Percentiles rank a stretch among this genome's conserved stretches.
Conservation (phyloP, 2,797 vertebrate genomes). For the Ispidina picta region DNA sequence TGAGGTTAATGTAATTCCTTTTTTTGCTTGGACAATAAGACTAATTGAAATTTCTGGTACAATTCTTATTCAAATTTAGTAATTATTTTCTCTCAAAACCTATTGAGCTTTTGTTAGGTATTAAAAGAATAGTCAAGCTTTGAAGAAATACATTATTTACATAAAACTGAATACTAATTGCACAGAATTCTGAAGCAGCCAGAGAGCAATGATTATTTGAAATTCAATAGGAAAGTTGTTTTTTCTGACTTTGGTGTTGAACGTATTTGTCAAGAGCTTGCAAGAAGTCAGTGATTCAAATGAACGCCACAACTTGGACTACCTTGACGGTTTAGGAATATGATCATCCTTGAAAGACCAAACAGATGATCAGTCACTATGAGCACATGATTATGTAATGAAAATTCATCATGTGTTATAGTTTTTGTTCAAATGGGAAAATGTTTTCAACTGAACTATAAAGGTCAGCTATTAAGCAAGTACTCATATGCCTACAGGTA, state of each 20-base stretch:
- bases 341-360: background rate
- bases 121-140: too few relatives aligned
- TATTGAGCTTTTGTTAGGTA: too few relatives aligned
- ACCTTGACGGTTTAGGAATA: background rate
- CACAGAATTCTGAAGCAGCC: too few relatives aligned
- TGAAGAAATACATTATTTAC: too few relatives aligned
- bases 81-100: too few relatives aligned
- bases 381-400: background rate
- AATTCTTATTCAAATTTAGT: too few relatives aligned
- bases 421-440: background rate
- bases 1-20: too few relatives aligned
- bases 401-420: background rate
- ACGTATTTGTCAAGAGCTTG: background rate
- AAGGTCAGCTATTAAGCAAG: background rate
- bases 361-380: background rate
- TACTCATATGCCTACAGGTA: background rate
- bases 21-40: too few relatives aligned
- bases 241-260: background rate
- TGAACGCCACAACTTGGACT: background rate
- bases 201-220: background rate
- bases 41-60: too few relatives aligned
- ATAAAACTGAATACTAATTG: too few relatives aligned
- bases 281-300: background rate
- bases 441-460: background rate
- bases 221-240: background rate